Percentiles rank a stretch among this genome's conserved stretches.
These are phyloP conservation scores for Taurulus bubalis DNA, from an alignment of 2,113 vertebrate genomes.

Conservation along the genomic window DNA sequence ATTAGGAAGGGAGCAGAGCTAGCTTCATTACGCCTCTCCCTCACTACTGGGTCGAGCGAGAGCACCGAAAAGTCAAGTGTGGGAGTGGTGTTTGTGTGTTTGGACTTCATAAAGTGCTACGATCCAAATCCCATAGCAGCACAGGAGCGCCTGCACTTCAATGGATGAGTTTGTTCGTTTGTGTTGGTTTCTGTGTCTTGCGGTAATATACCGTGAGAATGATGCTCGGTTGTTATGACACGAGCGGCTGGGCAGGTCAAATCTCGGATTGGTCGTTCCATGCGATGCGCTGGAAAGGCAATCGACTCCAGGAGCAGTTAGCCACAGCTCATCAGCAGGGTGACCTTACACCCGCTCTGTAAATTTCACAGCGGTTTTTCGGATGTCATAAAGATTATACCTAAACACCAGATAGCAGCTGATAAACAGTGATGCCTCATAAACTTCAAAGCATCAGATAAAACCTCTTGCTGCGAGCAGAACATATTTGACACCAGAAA, in stretches of 20 bases:
- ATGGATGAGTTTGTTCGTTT: neutral
- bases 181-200: conserved; percentile 12
- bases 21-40: conserved; percentile 64
- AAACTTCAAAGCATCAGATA: conserved; percentile 63
- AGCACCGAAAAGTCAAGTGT: conserved; percentile 12
- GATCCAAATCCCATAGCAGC: conserved; percentile 14
- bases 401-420: conserved; percentile 61
- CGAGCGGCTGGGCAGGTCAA: conserved; percentile 28
- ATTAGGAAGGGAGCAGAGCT: conserved; percentile 62
- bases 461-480: conserved; percentile 29
- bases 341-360: conserved; percentile 62
- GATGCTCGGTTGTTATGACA: conserved; percentile 39
- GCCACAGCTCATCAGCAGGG: conserved; percentile 51
- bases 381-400: conserved; percentile 66
- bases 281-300: conserved; percentile 1
- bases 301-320: conserved; percentile 46
- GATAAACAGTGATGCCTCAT: conserved; percentile 70
- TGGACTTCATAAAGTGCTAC: conserved; percentile 16
- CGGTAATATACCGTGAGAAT: conserved; percentile 47
- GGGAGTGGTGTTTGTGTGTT: conserved; percentile 22
- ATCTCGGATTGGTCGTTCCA: conserved; percentile 27
- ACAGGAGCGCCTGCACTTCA: neutral
- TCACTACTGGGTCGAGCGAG: conserved; percentile 42
- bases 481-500: conserved; percentile 38
- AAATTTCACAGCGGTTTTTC: conserved; percentile 66